Conservation (phyloP, 2,888 invertebrate species). For the Chymomyza procnemis region DNA sequence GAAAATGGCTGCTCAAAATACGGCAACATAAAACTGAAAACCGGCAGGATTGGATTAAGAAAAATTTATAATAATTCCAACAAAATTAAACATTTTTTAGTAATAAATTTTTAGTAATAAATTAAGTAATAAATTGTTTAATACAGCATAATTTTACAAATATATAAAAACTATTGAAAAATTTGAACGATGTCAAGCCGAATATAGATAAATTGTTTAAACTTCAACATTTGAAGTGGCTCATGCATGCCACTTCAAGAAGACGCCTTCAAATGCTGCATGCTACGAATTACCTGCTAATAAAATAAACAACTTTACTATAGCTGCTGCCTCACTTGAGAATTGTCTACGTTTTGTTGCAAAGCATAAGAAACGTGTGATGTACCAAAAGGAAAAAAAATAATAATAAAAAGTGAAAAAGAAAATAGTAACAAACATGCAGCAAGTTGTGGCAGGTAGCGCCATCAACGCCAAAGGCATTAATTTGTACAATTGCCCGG, state of each 20-base stretch:
- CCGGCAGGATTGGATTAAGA: too few relatives aligned
- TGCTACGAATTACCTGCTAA: conserved; percentile 36
- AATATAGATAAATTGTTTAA: too few relatives aligned
- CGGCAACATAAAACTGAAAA: too few relatives aligned
- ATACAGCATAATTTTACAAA: too few relatives aligned
- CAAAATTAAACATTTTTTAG: too few relatives aligned
- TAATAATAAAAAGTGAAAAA: neutral
- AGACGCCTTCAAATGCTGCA: neutral
- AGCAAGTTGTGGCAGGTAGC: neutral
- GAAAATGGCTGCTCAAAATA: too few relatives aligned
- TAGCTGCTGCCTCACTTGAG: conserved; percentile 76
- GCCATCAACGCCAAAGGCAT: conserved; percentile 41
- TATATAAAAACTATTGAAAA: too few relatives aligned
- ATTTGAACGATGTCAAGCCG: too few relatives aligned
- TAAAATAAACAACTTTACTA: conserved; percentile 78
- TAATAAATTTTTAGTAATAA: too few relatives aligned
- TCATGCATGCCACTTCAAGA: neutral
- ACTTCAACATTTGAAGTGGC: neutral
- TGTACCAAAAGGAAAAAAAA: neutral
- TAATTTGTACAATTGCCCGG: conserved; percentile 67
- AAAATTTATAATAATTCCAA: too few relatives aligned
- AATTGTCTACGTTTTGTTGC: conserved; percentile 64
- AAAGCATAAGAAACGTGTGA: conserved; percentile 37
- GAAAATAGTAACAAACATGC: conserved; percentile 2
- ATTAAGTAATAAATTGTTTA: too few relatives aligned